Evolutionary conservation across 23 tunicate genomes (phyloP).

Genomic region (Trididemnum miniatum): DNA sequence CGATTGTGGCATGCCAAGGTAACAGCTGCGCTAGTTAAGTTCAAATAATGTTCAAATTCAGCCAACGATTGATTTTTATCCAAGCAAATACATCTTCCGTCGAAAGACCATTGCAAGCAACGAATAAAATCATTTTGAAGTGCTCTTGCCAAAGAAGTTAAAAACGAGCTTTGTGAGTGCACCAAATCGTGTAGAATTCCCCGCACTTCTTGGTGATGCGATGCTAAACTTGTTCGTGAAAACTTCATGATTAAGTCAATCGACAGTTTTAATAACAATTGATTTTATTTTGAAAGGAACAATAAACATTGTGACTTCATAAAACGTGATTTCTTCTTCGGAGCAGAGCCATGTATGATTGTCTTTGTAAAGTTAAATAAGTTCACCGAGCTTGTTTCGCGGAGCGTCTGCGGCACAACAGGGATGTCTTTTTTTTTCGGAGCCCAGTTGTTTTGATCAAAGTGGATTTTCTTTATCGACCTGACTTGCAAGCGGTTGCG

Average conservation of each 20-base stretch:
- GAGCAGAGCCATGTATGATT: too few relatives aligned
- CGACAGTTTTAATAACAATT: not conserved
- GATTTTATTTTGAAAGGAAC: not conserved
- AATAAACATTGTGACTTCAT: too few relatives aligned
- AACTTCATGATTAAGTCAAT: not conserved
- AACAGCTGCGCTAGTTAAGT: not conserved
- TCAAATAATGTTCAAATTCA: constrained; percentile 8
- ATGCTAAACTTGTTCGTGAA: not conserved
- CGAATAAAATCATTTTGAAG: constrained; percentile 6
- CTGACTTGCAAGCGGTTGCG: too few relatives aligned
- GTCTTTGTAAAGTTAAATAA: too few relatives aligned
- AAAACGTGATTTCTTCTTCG: too few relatives aligned
- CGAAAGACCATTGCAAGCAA: constrained; percentile 27
- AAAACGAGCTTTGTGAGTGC: constrained; percentile 9
- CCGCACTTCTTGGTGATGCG: not conserved
- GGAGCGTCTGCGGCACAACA: too few relatives aligned
- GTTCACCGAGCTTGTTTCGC: too few relatives aligned
- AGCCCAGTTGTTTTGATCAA: too few relatives aligned
- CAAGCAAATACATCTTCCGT: constrained; percentile 22
- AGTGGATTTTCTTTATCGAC: too few relatives aligned
- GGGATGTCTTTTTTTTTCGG: too few relatives aligned
- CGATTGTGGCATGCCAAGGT: constrained; percentile 10
- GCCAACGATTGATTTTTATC: not conserved
- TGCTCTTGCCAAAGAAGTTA: not conserved
- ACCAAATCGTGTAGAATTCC: constrained; percentile 11